Conservation (phyloP, 2,113 vertebrate species). For the Regulus satrapa region DNA sequence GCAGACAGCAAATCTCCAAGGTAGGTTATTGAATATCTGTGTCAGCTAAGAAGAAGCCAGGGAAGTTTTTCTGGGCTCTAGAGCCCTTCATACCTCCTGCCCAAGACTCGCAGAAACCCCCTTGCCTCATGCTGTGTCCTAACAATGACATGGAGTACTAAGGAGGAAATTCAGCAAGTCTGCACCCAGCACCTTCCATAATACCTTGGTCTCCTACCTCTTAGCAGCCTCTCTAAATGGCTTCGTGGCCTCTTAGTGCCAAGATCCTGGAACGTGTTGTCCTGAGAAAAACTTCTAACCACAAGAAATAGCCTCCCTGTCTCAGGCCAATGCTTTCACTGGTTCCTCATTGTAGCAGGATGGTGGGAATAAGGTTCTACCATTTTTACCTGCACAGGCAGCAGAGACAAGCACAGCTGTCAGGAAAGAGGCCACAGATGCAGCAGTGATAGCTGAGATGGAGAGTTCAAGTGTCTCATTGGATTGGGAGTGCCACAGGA, state of each 20-base stretch:
- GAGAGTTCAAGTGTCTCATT: background rate
- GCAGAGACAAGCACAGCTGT: background rate
- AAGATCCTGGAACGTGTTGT: background rate
- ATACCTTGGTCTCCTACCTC: background rate
- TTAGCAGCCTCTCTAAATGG: background rate
- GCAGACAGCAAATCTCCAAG: background rate
- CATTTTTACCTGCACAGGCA: background rate
- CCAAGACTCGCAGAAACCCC: background rate
- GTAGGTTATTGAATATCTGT: background rate
- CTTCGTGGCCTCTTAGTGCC: background rate
- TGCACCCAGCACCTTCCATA: background rate
- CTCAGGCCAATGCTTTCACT: background rate
- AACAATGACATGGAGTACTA: background rate
- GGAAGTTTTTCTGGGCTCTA: background rate
- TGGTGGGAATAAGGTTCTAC: background rate
- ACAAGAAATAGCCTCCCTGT: background rate
- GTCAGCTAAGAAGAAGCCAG: background rate
- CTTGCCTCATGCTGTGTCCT: background rate
- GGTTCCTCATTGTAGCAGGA: background rate
- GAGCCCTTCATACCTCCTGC: background rate
- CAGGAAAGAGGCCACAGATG: background rate
- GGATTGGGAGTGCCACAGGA: background rate
- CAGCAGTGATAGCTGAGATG: background rate
- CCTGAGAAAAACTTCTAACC: background rate
- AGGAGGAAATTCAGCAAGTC: background rate